phyloP scores from a whole-genome alignment of 2,888 invertebrate species.

The Euproctis similis region DNA sequence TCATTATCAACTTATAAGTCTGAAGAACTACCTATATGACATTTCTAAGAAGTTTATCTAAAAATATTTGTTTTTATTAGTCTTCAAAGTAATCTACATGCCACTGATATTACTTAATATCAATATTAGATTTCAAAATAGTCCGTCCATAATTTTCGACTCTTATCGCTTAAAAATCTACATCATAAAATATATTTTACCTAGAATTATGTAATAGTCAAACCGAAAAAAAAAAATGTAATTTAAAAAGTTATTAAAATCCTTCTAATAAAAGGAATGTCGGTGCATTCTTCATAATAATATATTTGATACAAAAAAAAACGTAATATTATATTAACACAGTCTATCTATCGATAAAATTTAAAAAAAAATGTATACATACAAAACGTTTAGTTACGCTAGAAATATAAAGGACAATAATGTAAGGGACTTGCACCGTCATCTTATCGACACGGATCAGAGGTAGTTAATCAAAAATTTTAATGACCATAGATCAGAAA shows the following conservation, averaged over 20 bases:
- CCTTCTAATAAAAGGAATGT: conserved; percentile 34
- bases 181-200: conserved; percentile 15
- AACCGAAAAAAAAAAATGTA: conserved; percentile 15
- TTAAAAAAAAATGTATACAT: conserved; percentile 58
- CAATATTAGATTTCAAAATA: no score
- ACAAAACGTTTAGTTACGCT: conserved; percentile 64
- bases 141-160: neutral
- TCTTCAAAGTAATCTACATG: no score
- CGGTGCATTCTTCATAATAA: conserved; percentile 36
- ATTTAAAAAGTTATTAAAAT: conserved; percentile 27
- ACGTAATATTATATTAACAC: conserved; percentile 59
- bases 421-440: conserved; percentile 57
- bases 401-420: conserved; percentile 60
- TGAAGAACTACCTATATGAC: no score
- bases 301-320: conserved; percentile 46
- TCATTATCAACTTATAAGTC: no score
- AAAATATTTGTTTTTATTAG: neutral
- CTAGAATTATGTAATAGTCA: conserved; percentile 7
- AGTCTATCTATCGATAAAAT: conserved; percentile 19
- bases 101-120: no score
- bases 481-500: conserved; percentile 75
- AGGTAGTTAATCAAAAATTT: conserved; percentile 75
- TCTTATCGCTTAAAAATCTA: conserved; percentile 6
- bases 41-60: no score
- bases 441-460: conserved; percentile 72